Conservation (phyloP, 2,113 vertebrate genomes). For the Sylvia atricapilla region DNA sequence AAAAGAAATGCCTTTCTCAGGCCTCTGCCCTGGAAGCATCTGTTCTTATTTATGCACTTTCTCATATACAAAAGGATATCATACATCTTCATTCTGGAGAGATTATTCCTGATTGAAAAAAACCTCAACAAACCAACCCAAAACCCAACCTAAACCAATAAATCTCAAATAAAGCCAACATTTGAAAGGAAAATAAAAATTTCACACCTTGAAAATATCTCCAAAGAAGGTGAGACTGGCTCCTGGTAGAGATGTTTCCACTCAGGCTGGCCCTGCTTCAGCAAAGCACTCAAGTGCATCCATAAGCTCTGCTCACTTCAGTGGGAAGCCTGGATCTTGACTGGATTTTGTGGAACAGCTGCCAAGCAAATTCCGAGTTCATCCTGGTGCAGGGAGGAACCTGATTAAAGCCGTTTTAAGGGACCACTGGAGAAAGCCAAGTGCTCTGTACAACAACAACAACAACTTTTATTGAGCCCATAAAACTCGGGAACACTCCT, state of each 20-base stretch:
- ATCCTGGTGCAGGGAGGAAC: neutral
- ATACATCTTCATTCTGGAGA: neutral
- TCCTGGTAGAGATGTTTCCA: neutral
- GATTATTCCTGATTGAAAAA: neutral
- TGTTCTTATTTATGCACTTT: constrained; percentile 32
- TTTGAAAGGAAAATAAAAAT: neutral
- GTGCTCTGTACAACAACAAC: constrained; percentile 19
- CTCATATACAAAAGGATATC: neutral
- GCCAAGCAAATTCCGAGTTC: neutral
- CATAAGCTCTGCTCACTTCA: neutral
- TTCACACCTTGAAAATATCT: neutral
- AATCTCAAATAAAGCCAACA: neutral
- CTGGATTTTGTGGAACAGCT: neutral
- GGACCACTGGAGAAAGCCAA: neutral
- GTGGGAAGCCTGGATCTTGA: neutral
- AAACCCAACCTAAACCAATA: neutral
- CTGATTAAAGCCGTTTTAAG: neutral
- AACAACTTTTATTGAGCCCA: constrained; percentile 46
- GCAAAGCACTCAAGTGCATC: neutral
- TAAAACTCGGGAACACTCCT: constrained; percentile 37
- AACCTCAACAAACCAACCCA: neutral
- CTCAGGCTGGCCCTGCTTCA: neutral
- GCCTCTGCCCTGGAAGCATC: neutral
- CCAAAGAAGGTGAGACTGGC: neutral
- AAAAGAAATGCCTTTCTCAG: constrained; percentile 29